Evolutionary conservation across 2,888 invertebrate species (phyloP).

Genomic region (Ormyrus thymus): DNA sequence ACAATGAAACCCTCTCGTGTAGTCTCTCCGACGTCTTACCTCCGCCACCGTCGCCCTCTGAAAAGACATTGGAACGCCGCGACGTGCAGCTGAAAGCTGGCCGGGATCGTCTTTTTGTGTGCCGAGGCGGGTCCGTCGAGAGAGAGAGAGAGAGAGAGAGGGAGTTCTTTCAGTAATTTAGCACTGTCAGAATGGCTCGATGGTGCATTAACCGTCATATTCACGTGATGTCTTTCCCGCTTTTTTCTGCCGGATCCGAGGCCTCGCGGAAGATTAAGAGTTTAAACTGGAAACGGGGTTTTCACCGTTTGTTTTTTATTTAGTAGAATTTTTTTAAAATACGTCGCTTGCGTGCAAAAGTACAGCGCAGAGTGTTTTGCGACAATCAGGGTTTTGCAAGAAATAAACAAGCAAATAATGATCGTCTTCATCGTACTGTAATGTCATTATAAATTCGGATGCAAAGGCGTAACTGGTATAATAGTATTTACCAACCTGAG

Average conservation of each 20-base stretch:
- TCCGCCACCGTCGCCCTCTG: conserved; percentile 8
- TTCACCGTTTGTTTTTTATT: not conserved
- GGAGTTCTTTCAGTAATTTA: conserved; percentile 50
- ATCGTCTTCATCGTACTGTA: too few species aligned
- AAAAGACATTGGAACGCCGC: conserved; percentile 50
- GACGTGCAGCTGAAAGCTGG: conserved; percentile 57
- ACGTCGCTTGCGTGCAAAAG: not conserved
- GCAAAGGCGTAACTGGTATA: too few species aligned
- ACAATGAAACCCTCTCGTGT: conserved; percentile 63
- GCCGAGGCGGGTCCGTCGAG: conserved; percentile 16
- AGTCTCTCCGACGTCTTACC: conserved; percentile 2
- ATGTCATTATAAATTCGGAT: too few species aligned
- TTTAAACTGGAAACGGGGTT: not conserved
- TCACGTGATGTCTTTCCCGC: conserved; percentile 12
- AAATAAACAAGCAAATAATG: too few species aligned
- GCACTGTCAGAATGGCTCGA: conserved; percentile 37
- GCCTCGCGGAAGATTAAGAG: not conserved
- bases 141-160: too few species aligned
- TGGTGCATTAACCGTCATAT: conserved; percentile 44
- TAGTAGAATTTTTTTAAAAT: not conserved
- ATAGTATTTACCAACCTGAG: too few species aligned
- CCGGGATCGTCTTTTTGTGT: conserved; percentile 54
- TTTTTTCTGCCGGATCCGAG: too few species aligned
- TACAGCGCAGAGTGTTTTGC: not conserved
- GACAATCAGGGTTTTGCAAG: too few species aligned